These are phyloP conservation scores for Tromatobia lineatoria DNA, from an alignment of 2,888 invertebrate species.

Conservation along the genomic window DNA sequence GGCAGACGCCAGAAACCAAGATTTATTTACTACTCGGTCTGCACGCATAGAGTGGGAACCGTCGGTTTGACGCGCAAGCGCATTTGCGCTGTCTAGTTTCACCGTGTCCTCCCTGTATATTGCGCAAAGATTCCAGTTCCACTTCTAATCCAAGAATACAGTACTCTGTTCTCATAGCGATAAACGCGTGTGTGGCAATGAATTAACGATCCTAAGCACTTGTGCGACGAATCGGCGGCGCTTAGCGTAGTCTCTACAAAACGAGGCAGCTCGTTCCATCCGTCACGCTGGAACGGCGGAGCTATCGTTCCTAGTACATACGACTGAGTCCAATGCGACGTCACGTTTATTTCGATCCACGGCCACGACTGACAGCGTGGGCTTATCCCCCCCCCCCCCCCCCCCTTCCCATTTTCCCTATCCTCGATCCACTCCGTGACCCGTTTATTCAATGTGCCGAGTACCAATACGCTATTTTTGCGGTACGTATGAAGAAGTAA, in stretches of 20 bases:
- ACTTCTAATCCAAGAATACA: not conserved
- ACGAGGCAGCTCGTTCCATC: slow-evolving; percentile 10
- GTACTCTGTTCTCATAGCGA: slow-evolving; percentile 2
- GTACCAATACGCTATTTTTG: slow-evolving; percentile 11
- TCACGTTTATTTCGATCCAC: slow-evolving; percentile 69
- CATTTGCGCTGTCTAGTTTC: too few species aligned
- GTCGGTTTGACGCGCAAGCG: too few species aligned
- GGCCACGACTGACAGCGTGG: slow-evolving; percentile 54
- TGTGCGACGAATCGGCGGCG: slow-evolving; percentile 20
- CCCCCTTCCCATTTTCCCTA: slow-evolving; percentile 5
- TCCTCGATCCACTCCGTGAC: slow-evolving; percentile 51
- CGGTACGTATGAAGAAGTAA: slow-evolving; percentile 7
- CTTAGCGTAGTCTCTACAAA: not conserved
- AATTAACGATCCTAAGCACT: slow-evolving; percentile 20
- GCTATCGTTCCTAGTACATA: slow-evolving; percentile 27
- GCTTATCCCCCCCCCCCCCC: slow-evolving; percentile 9
- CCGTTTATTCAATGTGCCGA: slow-evolving; percentile 54
- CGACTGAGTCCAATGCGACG: slow-evolving; percentile 34
- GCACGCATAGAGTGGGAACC: too few species aligned
- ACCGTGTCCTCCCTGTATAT: too few species aligned
- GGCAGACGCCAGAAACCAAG: too few species aligned
- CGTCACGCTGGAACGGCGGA: slow-evolving; percentile 29
- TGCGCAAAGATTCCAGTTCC: slow-evolving; percentile 17
- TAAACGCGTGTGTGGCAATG: slow-evolving; percentile 5
- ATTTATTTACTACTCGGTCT: too few species aligned